Base-by-base conservation (phyloP, 2,888 invertebrate genomes). In the Leptura quadrifasciata region DNA sequence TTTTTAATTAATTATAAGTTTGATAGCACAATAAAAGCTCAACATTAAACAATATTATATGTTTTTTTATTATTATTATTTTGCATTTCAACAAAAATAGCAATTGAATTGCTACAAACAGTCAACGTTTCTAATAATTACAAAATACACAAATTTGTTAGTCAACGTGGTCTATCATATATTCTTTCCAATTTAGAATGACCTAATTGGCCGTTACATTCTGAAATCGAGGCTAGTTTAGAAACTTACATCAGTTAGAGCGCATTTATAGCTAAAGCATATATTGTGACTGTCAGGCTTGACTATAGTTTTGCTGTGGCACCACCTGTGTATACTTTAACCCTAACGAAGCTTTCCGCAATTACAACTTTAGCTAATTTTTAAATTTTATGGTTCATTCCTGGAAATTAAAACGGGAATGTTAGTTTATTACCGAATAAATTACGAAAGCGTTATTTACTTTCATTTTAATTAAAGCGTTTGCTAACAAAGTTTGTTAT, bases 351-450 rank as follows among this genome's bases (percentile, higher is more conserved):
- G 24, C 39, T 52, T 47, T 60, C 71, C 52, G 71, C 61, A 71
- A 71, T 71, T 61, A 71, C 47, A 71, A 61, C 74, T 61, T 20
- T 39, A 10, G 60, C 47, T 54, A 74, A 60, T 74, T 61, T 69
- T 69, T 68, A 61, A 68, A 69, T 68, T 68, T 68, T 68, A 74
- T 68, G 74, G 63, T 31, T 35, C 27, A 39, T 39, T 63, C 52
- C 74, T 63, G 68, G 15, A 74, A 61, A 68, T 74, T 61, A 21
- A 31, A 68, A 10, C 31, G 69, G n/a, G n/a, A 54, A 58, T 35
- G 61, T 54, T 68, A 55, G 68, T 74, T 74, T 67, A 74, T 60
- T 61, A 52, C 52, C 73, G 27, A 67, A 60, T 67, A 68, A 74
- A 74, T 74, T 74, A 74, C 27, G 68, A 1, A 60, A 71, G 21